A percentile compares a stretch with the other conserved stretches of the same genome.
phyloP scores from a whole-genome alignment of 1,140 invertebrate species.

The Eumeta japonica region DNA sequence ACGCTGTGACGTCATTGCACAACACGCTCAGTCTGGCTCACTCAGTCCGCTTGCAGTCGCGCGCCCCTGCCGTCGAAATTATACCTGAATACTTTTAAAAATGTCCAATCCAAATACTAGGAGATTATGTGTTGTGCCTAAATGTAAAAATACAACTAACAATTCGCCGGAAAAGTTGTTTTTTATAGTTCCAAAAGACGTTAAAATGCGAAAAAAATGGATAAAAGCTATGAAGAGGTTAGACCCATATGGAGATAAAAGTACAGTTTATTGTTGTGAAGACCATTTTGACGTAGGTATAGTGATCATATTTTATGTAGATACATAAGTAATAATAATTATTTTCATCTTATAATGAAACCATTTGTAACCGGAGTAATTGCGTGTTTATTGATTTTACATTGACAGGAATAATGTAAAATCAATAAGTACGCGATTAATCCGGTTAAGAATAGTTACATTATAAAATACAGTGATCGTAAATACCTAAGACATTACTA shows the following conservation, averaged over 20 bases:
- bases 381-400: conserved; percentile 3
- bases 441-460: conserved; percentile 3
- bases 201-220: conserved; percentile 9
- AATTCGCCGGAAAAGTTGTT: conserved; percentile 2
- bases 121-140: too few relatives aligned
- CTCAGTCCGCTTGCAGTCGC: background rate
- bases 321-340: too few relatives aligned
- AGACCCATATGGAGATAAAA: too few relatives aligned
- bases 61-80: too few relatives aligned
- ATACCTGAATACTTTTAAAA: conserved; percentile 2
- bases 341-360: conserved; percentile 1
- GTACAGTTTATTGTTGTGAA: conserved; percentile 14
- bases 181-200: background rate
- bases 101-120: conserved; percentile 5
- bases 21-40: too few relatives aligned
- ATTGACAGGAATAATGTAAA: conserved; percentile 2
- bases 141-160: background rate
- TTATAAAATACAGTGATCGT: conserved; percentile 3
- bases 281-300: conserved; percentile 17
- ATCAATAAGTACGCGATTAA: conserved; percentile 3
- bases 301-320: conserved; percentile 1
- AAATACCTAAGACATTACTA: conserved; percentile 6
- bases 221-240: conserved; percentile 10
- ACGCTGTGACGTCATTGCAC: too few relatives aligned
- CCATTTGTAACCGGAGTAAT: background rate